Percentiles rank a stretch among this genome's conserved stretches.
Conservation (phyloP, 2,797 vertebrate genomes). For the Enteromius fasciolatus region DNA sequence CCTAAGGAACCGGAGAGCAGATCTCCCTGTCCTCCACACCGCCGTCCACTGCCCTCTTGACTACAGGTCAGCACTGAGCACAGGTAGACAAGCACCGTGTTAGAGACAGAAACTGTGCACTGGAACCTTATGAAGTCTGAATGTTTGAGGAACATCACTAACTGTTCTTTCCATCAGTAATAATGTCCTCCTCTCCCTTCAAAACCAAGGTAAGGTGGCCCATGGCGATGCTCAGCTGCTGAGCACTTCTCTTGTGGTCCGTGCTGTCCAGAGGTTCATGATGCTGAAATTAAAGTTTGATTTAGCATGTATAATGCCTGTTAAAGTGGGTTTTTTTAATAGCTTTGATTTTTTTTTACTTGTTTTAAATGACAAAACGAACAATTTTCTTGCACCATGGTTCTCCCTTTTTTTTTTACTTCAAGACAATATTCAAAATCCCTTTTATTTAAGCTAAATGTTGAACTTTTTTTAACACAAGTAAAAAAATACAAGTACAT, state of each 20-base stretch:
- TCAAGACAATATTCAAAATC: neutral
- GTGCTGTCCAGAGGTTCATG: slow-evolving; percentile 81
- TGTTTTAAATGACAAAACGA: neutral
- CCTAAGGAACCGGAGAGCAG: slow-evolving; percentile 93
- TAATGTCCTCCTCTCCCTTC: slow-evolving; percentile 92
- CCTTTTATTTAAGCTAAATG: neutral
- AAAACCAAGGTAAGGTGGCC: slow-evolving; percentile 93
- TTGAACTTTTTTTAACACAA: too few species aligned
- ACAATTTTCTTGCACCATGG: neutral
- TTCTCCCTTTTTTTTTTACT: neutral
- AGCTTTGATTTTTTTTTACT: too few species aligned
- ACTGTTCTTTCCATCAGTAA: slow-evolving; percentile 92
- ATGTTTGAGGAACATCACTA: slow-evolving; percentile 59
- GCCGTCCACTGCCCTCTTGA: slow-evolving; percentile 87
- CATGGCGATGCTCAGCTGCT: slow-evolving; percentile 91
- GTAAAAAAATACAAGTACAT: neutral
- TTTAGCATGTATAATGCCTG: neutral
- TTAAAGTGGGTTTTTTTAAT: neutral
- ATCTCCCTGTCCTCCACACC: slow-evolving; percentile 96
- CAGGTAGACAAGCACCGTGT: neutral
- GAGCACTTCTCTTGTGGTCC: slow-evolving; percentile 80
- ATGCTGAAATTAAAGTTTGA: slow-evolving; percentile 74
- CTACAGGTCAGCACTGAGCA: slow-evolving; percentile 85
- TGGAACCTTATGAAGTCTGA: neutral
- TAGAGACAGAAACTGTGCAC: neutral